Conservation (phyloP, 1,140 invertebrate species). For the Philotrypesis tridentata region DNA sequence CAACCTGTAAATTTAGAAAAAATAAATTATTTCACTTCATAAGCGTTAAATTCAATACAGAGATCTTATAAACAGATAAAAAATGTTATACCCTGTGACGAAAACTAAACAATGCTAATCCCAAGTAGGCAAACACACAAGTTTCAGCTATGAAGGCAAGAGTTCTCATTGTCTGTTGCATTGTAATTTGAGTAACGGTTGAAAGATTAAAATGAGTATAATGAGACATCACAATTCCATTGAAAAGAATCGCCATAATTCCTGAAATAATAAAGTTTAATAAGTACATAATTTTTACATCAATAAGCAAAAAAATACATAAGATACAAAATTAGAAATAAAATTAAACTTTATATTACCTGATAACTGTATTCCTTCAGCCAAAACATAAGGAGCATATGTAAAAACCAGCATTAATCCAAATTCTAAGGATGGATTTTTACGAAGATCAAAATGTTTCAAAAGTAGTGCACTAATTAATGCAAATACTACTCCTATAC, state of each 20-base stretch:
- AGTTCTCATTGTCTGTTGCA: slow-evolving; percentile 99
- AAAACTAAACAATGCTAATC: slow-evolving; percentile 98
- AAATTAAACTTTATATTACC: slow-evolving; percentile 74
- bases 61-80: neutral
- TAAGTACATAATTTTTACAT: neutral
- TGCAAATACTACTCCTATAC: slow-evolving; percentile 96
- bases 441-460: slow-evolving; percentile 96
- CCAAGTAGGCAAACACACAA: slow-evolving; percentile 99
- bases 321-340: neutral
- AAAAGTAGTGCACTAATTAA: slow-evolving; percentile 93
- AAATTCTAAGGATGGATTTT: slow-evolving; percentile 98
- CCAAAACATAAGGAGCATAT: slow-evolving; percentile 97
- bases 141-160: slow-evolving; percentile 98
- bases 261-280: slow-evolving; percentile 76
- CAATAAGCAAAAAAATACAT: neutral
- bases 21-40: neutral
- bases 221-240: slow-evolving; percentile 99
- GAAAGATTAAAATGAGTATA: slow-evolving; percentile 99
- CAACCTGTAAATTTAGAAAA: slow-evolving; percentile 69
- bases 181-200: slow-evolving; percentile 98
- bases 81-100: slow-evolving; percentile 78
- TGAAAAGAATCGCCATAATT: slow-evolving; percentile 99
- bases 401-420: slow-evolving; percentile 99
- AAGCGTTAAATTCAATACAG: neutral
- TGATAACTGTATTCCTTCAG: slow-evolving; percentile 96